These are phyloP conservation scores for Alentia gelatinosa DNA, from an alignment of 2,888 invertebrate species.

Conservation along the genomic window DNA sequence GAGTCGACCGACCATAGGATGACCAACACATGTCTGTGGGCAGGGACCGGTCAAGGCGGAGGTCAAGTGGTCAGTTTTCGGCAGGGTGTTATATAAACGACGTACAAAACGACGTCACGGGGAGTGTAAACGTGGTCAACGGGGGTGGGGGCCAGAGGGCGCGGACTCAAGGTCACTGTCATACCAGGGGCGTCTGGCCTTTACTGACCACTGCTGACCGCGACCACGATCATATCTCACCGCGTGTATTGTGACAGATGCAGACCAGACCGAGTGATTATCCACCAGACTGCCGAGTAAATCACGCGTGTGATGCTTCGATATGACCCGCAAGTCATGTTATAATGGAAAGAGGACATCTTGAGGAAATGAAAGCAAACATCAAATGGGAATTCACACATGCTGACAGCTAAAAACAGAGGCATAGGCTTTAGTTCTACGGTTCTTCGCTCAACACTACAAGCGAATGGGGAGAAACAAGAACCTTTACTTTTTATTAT, in stretches of 20 bases:
- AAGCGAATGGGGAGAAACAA: too few relatives aligned
- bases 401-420: too few relatives aligned
- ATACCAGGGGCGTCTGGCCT: background rate
- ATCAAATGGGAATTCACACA: too few relatives aligned
- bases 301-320: too few relatives aligned
- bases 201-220: background rate
- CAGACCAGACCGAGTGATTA: background rate
- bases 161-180: background rate
- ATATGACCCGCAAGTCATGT: too few relatives aligned
- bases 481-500: too few relatives aligned
- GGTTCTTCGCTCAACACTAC: too few relatives aligned
- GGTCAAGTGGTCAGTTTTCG: conserved; percentile 29
- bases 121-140: background rate
- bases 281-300: background rate
- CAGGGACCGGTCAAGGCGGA: background rate
- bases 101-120: conserved; percentile 23
- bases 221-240: background rate
- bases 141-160: background rate
- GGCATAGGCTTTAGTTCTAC: too few relatives aligned
- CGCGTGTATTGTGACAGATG: background rate
- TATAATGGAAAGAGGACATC: too few relatives aligned
- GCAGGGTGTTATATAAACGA: conserved; percentile 44
- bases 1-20: background rate
- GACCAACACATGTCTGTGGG: conserved; percentile 12
- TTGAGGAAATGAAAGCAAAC: too few relatives aligned